These are phyloP conservation scores for Zeus faber DNA, from an alignment of 2,113 vertebrate species.

Conservation along the genomic window DNA sequence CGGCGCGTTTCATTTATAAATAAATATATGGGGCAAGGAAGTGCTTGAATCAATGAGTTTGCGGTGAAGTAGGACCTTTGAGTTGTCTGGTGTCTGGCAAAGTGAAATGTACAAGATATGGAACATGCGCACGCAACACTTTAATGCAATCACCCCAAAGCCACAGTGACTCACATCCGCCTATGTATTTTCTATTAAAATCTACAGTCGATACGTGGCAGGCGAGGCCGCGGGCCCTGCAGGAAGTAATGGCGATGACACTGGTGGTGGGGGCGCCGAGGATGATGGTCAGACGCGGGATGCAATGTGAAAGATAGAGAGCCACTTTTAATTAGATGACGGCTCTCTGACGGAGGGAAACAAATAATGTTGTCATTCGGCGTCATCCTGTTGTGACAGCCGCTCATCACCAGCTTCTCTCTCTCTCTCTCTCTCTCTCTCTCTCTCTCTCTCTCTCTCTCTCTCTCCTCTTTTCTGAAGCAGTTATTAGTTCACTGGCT, in stretches of 20 bases:
- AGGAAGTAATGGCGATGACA: slow-evolving; percentile 26
- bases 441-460: slow-evolving; percentile 17
- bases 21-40: too few relatives aligned
- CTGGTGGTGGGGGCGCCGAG: slow-evolving; percentile 24
- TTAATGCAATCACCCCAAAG: slow-evolving; percentile 15
- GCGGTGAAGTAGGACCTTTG: not conserved
- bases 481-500: not conserved
- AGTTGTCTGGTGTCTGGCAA: too few relatives aligned
- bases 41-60: slow-evolving; percentile 22
- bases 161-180: slow-evolving; percentile 43
- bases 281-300: slow-evolving; percentile 46
- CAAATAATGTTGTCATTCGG: slow-evolving; percentile 62
- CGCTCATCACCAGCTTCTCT: slow-evolving; percentile 28
- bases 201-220: slow-evolving; percentile 26
- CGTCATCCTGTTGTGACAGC: slow-evolving; percentile 59
- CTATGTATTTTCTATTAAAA: slow-evolving; percentile 46
- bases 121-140: too few relatives aligned
- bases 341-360: slow-evolving; percentile 52
- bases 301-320: slow-evolving; percentile 54
- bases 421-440: slow-evolving; percentile 19
- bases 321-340: slow-evolving; percentile 64
- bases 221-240: slow-evolving; percentile 27
- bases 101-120: too few relatives aligned
- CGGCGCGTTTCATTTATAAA: too few relatives aligned
- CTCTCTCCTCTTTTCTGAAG: slow-evolving; percentile 1